Conservation (phyloP, 2,797 vertebrate genomes). For the Ciconia nigra region DNA sequence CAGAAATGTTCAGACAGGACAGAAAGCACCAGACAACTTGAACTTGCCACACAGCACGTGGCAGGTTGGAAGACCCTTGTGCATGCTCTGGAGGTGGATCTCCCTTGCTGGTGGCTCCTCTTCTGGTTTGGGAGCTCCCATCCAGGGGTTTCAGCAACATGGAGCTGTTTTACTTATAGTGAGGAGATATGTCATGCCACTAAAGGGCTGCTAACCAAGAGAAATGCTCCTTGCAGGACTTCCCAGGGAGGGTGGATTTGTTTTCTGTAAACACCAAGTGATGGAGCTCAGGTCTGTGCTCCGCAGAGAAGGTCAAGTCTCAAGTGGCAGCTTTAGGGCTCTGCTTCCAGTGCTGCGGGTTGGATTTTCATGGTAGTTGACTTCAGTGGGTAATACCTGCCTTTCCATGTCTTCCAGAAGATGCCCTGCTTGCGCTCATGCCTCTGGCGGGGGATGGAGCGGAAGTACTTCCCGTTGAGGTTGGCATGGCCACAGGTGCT, state of each 20-base stretch:
- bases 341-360: constrained; percentile 65
- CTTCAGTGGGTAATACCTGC: constrained; percentile 91
- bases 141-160: neutral
- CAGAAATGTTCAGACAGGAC: neutral
- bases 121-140: neutral
- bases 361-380: constrained; percentile 88
- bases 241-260: neutral
- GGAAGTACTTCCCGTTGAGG: constrained; percentile 92
- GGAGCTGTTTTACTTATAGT: neutral
- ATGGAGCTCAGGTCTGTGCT: constrained; percentile 15
- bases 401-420: constrained; percentile 98
- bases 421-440: constrained; percentile 92
- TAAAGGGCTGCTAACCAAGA: neutral
- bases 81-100: neutral
- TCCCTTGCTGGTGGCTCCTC: neutral
- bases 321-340: constrained; percentile 33
- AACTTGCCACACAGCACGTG: neutral
- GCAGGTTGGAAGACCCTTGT: neutral
- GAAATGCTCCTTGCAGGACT: neutral
- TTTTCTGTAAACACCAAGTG: constrained; percentile 53
- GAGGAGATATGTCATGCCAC: neutral
- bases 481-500: constrained; percentile 92
- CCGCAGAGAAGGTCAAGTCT: neutral
- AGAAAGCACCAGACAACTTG: constrained; percentile 17
- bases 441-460: constrained; percentile 86